Evolutionary conservation across 2,797 vertebrate species (phyloP).

Genomic region (Trematomus bernacchii): DNA sequence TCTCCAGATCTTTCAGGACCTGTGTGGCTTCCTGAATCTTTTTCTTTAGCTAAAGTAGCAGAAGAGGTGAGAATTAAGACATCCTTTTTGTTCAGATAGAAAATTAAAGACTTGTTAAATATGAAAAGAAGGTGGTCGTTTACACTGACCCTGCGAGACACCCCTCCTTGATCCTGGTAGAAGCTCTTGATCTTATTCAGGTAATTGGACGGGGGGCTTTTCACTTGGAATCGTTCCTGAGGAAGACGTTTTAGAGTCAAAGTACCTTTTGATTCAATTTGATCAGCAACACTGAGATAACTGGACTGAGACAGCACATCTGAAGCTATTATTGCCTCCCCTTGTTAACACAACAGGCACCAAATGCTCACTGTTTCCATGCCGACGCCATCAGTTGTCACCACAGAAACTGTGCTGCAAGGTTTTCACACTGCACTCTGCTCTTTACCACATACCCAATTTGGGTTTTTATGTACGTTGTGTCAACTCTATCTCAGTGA

Average conservation of each 20-base stretch:
- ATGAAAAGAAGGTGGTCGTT: neutral
- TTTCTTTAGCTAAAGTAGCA: constrained; percentile 90
- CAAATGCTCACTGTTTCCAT: constrained; percentile 67
- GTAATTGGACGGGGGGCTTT: constrained; percentile 93
- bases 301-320: neutral
- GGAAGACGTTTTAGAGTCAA: constrained; percentile 15
- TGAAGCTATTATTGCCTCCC: constrained; percentile 15
- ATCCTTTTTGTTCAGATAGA: neutral
- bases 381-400: constrained; percentile 47
- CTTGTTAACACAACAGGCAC: constrained; percentile 32
- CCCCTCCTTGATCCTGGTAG: constrained; percentile 93
- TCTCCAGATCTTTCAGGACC: constrained; percentile 96
- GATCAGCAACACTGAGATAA: too few relatives aligned
- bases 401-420: constrained; percentile 45
- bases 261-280: neutral
- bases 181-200: constrained; percentile 94
- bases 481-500: constrained; percentile 16
- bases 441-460: constrained; percentile 25
- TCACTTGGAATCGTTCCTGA: constrained; percentile 98
- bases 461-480: constrained; percentile 11
- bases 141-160: constrained; percentile 89
- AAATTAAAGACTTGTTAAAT: neutral
- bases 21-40: constrained; percentile 94
- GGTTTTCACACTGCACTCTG: constrained; percentile 16
- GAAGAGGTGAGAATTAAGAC: constrained; percentile 4